These are phyloP conservation scores for Hemicordylus capensis DNA, from an alignment of 2,113 vertebrate genomes.

Conservation along the genomic window DNA sequence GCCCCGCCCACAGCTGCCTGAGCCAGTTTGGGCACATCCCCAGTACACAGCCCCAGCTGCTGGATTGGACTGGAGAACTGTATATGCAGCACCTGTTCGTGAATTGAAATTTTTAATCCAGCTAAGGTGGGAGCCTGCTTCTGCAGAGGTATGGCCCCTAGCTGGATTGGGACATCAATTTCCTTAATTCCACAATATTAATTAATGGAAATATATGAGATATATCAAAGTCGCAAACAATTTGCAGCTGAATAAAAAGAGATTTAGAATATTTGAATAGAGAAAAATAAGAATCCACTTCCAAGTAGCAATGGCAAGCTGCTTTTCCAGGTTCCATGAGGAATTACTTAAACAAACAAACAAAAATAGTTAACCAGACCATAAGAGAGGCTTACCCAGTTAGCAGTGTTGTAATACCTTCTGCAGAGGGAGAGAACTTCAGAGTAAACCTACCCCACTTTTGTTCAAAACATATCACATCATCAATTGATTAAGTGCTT, in stretches of 20 bases:
- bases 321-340: no score
- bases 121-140: not conserved
- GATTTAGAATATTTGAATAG: not conserved
- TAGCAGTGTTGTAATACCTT: no score
- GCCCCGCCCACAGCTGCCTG: no score
- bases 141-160: not conserved
- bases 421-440: no score
- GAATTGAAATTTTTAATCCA: not conserved
- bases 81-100: not conserved
- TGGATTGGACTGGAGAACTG: not conserved
- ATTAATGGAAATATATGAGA: not conserved
- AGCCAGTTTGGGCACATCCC: no score
- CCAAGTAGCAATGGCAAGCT: not conserved
- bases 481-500: no score
- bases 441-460: no score
- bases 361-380: no score
- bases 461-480: no score
- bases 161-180: not conserved
- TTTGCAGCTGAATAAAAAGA: not conserved
- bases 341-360: not conserved
- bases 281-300: not conserved
- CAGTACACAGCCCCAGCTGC: not conserved
- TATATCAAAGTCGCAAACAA: not conserved
- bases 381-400: no score
- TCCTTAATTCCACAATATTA: not conserved